Evolutionary conservation across 2,113 vertebrate genomes (phyloP).

Genomic region (Eudyptes chrysolophus): DNA sequence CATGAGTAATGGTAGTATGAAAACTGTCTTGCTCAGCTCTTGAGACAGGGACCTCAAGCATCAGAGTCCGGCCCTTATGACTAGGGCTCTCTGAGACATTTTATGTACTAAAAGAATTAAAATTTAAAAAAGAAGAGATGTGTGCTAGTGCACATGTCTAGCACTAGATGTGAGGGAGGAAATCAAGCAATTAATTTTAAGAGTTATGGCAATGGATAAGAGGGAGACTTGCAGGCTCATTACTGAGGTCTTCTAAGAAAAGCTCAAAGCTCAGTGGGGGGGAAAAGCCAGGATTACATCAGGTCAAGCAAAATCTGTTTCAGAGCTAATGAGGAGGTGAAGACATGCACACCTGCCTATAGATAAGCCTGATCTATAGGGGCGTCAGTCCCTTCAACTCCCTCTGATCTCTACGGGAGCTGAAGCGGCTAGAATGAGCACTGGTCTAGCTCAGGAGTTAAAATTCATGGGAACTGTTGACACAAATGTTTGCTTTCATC

Average conservation of each 20-base stretch:
- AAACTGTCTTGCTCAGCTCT: background rate
- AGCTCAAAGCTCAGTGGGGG: background rate
- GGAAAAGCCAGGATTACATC: background rate
- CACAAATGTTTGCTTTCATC: background rate
- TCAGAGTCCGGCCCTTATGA: background rate
- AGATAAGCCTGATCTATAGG: background rate
- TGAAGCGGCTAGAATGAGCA: background rate
- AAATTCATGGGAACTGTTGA: conserved; percentile 20
- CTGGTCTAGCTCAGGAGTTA: background rate
- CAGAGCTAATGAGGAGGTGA: background rate
- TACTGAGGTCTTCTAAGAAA: background rate
- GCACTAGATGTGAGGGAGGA: background rate
- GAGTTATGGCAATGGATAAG: background rate
- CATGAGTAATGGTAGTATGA: background rate
- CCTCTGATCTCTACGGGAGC: background rate
- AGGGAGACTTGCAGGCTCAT: background rate
- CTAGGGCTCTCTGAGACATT: background rate
- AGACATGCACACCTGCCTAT: background rate
- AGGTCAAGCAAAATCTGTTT: background rate
- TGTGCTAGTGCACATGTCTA: background rate
- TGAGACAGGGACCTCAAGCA: background rate
- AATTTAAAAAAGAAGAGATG: background rate
- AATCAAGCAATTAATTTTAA: background rate
- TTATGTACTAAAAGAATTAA: background rate
- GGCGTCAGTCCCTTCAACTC: background rate